Conservation (phyloP, 1,140 invertebrate species). For the Drusus annulatus region DNA sequence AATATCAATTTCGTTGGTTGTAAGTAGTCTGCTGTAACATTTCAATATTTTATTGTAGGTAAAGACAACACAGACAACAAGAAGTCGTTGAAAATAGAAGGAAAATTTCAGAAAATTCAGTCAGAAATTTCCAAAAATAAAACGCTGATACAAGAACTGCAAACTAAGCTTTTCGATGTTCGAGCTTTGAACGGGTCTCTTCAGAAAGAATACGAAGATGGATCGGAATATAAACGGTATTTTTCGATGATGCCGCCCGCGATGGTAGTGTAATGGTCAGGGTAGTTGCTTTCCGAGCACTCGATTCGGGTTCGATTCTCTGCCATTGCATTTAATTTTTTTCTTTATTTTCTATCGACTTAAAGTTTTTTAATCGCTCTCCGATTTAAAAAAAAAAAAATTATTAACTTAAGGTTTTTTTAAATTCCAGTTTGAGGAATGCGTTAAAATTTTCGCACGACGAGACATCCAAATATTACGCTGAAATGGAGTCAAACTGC, state of each 20-base stretch:
- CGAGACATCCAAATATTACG: not conserved
- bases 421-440: constrained; percentile 47
- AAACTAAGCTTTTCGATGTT: constrained; percentile 5
- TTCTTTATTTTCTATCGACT: constrained; percentile 33
- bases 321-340: constrained; percentile 77
- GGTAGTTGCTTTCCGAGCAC: constrained; percentile 92
- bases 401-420: not conserved
- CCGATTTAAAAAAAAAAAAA: too few species aligned
- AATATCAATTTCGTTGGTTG: too few species aligned
- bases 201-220: constrained; percentile 46
- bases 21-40: not conserved
- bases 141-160: not conserved
- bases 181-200: constrained; percentile 16
- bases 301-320: constrained; percentile 91
- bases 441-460: constrained; percentile 26
- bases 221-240: constrained; percentile 44
- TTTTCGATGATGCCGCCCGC: constrained; percentile 63
- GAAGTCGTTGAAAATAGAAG: not conserved
- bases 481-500: not conserved
- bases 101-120: not conserved
- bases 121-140: not conserved
- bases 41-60: not conserved
- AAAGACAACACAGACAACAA: not conserved
- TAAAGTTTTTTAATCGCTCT: not conserved
- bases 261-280: constrained; percentile 90